phyloP scores from a whole-genome alignment of 2,797 vertebrate genomes.

The Ptychobarbus kaznakovi region DNA sequence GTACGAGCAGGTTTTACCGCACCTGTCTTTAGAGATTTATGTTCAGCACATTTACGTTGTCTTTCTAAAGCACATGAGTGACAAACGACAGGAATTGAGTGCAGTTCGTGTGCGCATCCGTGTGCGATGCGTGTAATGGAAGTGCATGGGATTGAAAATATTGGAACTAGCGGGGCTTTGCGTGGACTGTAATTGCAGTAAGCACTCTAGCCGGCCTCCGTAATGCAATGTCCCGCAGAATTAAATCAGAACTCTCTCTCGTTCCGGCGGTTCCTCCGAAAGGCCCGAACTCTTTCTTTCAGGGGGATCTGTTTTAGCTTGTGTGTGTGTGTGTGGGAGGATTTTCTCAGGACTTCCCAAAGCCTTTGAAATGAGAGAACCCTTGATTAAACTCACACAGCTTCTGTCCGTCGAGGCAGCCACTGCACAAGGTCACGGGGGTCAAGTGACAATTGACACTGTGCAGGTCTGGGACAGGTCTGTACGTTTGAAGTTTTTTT shows the following conservation, averaged over 20 bases:
- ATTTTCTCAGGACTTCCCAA: conserved; percentile 59
- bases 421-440: conserved; percentile 59
- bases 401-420: conserved; percentile 69
- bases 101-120: background rate
- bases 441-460: conserved; percentile 80
- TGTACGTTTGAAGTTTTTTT: conserved; percentile 50
- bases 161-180: conserved; percentile 29
- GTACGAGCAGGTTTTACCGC: background rate
- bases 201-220: conserved; percentile 12
- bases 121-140: conserved; percentile 1
- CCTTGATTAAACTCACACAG: conserved; percentile 75
- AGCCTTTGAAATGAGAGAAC: conserved; percentile 78
- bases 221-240: conserved; percentile 32
- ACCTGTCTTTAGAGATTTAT: conserved; percentile 31
- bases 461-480: conserved; percentile 65
- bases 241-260: conserved; percentile 38
- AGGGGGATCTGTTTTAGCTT: conserved; percentile 20
- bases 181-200: conserved; percentile 33
- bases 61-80: conserved; percentile 17
- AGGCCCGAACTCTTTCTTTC: conserved; percentile 36
- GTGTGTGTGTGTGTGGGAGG: conserved; percentile 52
- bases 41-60: background rate
- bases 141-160: conserved; percentile 13
- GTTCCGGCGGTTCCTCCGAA: conserved; percentile 7
- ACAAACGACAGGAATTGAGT: conserved; percentile 14